Evolutionary conservation across 1,140 invertebrate genomes (phyloP), one percentile per base, ranked within the genome.

Genomic region (Drosophila triauraria): DNA sequence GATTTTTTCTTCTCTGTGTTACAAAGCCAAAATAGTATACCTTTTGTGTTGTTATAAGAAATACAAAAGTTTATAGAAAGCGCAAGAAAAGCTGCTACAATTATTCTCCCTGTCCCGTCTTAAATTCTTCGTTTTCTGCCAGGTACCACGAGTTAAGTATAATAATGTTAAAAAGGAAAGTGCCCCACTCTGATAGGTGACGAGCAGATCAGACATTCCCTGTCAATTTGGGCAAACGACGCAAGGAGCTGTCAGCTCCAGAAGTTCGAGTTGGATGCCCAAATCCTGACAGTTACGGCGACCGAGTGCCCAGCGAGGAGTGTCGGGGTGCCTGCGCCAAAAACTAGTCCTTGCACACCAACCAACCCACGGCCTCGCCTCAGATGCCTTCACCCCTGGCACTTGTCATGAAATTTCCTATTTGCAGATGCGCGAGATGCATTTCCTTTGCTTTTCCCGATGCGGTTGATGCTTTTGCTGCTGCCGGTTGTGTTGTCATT

Each of bases 381-480:
- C 15, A 47, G 20, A 6, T 67, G 25, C 54, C 58, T 44, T 59
- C 6, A 10, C 32, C 38, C 12, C 20, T 23, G 48, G 40, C 23
- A 54, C 40, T 75, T 70, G 77, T 64, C 58, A 38, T 58, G 53
- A 72, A 68, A 78, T 78, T 83, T 80, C 48, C 69, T 70, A 77
- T 78, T 88, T 83, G 76, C 65, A 48, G 46, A 35, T 56, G 50
- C 44, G 56, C 74, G 74, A 53, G 46, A 60, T 79, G 83, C 80
- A 80, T 80, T 86, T 80, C 67, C 80, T 80, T 86, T 78, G 64
- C 70, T 44, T 77, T 69, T 64, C 64, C 63, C 74, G 61, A 42
- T 77, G 75, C 63, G 75, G 63, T 57, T 61, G 43, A 42, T 48
- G 72, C 42, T 38, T 42, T n/a, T 62, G 40, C 58, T 44, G 48